A percentile compares a stretch with the other conserved stretches of the same genome.
phyloP scores from a whole-genome alignment of 2,797 vertebrate species.

The Spinibarbus caldwelli region DNA sequence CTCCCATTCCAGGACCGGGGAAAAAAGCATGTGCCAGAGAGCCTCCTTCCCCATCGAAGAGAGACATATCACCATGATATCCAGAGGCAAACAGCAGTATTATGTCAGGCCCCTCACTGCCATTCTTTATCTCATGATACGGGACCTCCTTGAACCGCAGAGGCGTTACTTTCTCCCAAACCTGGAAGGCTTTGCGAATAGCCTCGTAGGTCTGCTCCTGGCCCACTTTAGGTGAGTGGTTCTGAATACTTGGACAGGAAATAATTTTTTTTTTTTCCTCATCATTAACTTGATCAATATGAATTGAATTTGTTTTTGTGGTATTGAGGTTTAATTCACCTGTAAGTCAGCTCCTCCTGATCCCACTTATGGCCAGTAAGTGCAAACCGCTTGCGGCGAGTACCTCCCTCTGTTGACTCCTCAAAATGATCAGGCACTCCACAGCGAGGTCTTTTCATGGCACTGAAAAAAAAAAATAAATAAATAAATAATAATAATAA shows the following conservation, averaged over 20 bases:
- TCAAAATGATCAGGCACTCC: slow-evolving; percentile 88
- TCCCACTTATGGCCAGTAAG: slow-evolving; percentile 79
- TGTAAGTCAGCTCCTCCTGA: slow-evolving; percentile 77
- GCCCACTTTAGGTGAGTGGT: slow-evolving; percentile 88
- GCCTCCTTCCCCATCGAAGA: slow-evolving; percentile 92
- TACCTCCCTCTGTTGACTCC: slow-evolving; percentile 71
- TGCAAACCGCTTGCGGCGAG: slow-evolving; percentile 85
- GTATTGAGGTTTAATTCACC: slow-evolving; percentile 63
- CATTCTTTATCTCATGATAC: slow-evolving; percentile 76
- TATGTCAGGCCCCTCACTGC: slow-evolving; percentile 87
- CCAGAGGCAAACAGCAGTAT: slow-evolving; percentile 93
- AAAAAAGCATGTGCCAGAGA: slow-evolving; percentile 98
- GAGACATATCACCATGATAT: slow-evolving; percentile 95
- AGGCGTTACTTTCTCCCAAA: slow-evolving; percentile 88
- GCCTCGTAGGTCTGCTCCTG: slow-evolving; percentile 78
- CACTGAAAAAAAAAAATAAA: slow-evolving; percentile 64
- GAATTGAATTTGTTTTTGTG: not conserved
- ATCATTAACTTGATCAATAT: not conserved
- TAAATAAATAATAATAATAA: no score
- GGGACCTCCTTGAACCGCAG: slow-evolving; percentile 87
- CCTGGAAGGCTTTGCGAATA: slow-evolving; percentile 83
- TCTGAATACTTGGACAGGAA: slow-evolving; percentile 82
- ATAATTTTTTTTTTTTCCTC: not conserved
- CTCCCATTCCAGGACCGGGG: slow-evolving; percentile 93
- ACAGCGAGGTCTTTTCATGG: slow-evolving; percentile 93